These are phyloP conservation scores for Notospermus geniculatus DNA, from an alignment of 1,140 invertebrate species.

Conservation along the genomic window DNA sequence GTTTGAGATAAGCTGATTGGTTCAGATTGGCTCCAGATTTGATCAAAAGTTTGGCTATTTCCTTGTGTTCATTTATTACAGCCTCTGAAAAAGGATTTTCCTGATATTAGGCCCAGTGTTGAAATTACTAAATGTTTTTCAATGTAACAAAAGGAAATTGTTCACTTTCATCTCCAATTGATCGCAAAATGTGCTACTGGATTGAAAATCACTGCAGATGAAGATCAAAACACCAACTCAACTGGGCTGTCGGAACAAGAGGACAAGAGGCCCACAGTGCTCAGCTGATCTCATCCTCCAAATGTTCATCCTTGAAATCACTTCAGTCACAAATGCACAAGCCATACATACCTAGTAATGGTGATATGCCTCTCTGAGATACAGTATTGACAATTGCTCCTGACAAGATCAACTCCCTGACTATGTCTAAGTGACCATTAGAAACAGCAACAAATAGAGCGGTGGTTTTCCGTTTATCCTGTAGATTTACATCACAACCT, in stretches of 20 bases:
- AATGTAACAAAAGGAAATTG: background rate
- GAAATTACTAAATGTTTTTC: conserved; percentile 1
- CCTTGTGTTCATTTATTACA: conserved; percentile 30
- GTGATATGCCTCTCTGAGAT: conserved; percentile 38
- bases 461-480: conserved; percentile 37
- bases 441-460: conserved; percentile 38
- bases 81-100: conserved; percentile 33
- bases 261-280: no score
- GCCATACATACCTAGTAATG: conserved; percentile 47
- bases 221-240: no score
- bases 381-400: conserved; percentile 36
- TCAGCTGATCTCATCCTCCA: no score
- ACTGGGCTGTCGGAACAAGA: background rate
- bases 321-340: no score
- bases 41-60: conserved; percentile 28
- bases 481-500: conserved; percentile 42
- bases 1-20: conserved; percentile 27
- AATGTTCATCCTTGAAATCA: no score
- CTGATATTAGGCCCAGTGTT: no score
- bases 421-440: conserved; percentile 37
- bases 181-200: no score
- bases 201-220: no score
- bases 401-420: conserved; percentile 29
- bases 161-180: no score
- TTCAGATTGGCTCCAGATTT: conserved; percentile 36